Percentiles rank a stretch among this genome's conserved stretches.
Conservation (phyloP, 2,888 invertebrate genomes). For the Galerucella nymphaeae region DNA sequence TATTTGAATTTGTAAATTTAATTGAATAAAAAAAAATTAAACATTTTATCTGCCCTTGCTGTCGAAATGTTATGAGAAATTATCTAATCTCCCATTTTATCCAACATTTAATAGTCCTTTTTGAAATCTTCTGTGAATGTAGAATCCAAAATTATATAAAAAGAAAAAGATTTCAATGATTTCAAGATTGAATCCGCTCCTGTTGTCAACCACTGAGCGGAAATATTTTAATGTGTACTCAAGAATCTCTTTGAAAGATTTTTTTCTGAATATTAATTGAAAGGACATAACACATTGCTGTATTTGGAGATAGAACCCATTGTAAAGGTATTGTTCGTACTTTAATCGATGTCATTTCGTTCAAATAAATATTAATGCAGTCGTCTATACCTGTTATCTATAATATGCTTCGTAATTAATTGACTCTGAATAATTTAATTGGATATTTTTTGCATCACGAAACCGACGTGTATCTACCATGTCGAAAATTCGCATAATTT, state of each 20-base stretch:
- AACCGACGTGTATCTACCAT: neutral
- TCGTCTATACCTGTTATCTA: constrained; percentile 1
- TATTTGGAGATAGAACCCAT: constrained; percentile 9
- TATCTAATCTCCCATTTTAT: too few species aligned
- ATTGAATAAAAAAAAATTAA: too few species aligned
- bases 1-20: too few species aligned
- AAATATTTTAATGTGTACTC: neutral
- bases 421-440: neutral
- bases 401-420: neutral
- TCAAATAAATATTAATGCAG: constrained; percentile 7
- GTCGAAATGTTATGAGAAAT: too few species aligned
- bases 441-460: neutral
- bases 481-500: neutral
- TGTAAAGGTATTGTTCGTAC: constrained; percentile 1
- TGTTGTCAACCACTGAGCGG: neutral
- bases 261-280: constrained; percentile 11
- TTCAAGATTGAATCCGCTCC: neutral
- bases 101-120: too few species aligned
- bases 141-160: too few species aligned
- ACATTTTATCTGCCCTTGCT: too few species aligned
- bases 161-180: neutral
- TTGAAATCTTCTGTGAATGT: too few species aligned
- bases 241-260: constrained; percentile 4
- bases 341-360: neutral
- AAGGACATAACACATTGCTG: constrained; percentile 5